Evolutionary conservation across 2,797 vertebrate species (phyloP), one percentile per base, ranked within the genome.

Genomic region (Amniataba percoides): DNA sequence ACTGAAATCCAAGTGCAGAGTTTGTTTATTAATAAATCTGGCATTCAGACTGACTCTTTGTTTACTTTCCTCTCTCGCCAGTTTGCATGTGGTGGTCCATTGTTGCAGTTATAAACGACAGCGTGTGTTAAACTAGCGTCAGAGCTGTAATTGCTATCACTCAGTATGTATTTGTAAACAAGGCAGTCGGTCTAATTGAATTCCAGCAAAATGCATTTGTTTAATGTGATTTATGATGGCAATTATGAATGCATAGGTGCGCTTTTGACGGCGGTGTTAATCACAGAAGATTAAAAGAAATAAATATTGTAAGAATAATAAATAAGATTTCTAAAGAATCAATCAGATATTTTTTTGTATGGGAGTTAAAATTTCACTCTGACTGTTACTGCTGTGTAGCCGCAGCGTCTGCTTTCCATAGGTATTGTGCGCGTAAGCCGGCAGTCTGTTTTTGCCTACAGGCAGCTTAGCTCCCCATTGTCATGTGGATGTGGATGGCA

Each of bases 391-490:
- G 70, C 66, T 81, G 59, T 77, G 43, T 61, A 75, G 83, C 77
- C 75, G 85, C 76, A 83, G 82, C 64, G 67, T 82, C 74, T 82
- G 80, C 80, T 90, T 86, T 81, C 84, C 87, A 86, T 86, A 77
- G 84, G 79, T 77, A 83, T 85, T 87, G 84, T 88, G 84, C 68
- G 70, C 75, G 60, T 82, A 78, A 89, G 78, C 83, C 74, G 66
- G 68, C 62, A 78, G 58, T 84, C 63, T 87, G 85, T 81, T 81
- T 72, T 88, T 84, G 89, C 89, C 82, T 79, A 71, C 74, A 83
- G 90, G 89, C 86, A 83, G 92, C 89, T 93, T 89, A 94, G 77
- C 79, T 59, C 55, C 55, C 63, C 80, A 82, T 92, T 92, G 89
- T 93, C 76, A 67, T 88, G 87, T 69, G 70, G 55, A 70, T 85